Evolutionary conservation across 2,888 invertebrate species (phyloP), one percentile per base, ranked within the genome.

Genomic region (Tenthredo scrophulariae): DNA sequence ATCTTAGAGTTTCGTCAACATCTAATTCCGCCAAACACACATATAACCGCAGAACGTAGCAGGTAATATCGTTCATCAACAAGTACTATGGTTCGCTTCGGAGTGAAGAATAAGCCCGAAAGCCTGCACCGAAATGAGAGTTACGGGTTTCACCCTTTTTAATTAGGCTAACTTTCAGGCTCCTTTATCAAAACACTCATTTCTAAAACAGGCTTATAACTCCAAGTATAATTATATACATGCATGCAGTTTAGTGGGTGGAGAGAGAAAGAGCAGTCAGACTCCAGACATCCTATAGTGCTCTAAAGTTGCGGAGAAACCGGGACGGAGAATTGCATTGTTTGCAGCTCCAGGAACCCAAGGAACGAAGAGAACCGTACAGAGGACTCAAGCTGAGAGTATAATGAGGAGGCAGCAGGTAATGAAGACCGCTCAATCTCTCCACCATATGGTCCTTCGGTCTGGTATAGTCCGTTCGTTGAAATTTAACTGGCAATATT

Each of bases 361-460:
- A 15, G 26, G 22, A 80, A 58, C 80, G 6, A 22, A 54, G 54
- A 75, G 43, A 26, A 75, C 70, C 70, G 70, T n/a, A 29, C 54
- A 85, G 84, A 87, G 88, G 85, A 87, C 88, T 90, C 91, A 90
- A 89, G 90, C 91, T 91, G 90, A 89, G 91, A 91, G 88, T 87
- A 90, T 91, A 91, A 91, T 90, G 91, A 91, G 91, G 90, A 88
- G 88, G 85, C 89, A 87, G 90, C 90, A 90, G 88, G 90, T 91
- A 91, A 91, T 88, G 91, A 91, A 91, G 91, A 91, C 89, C 89
- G 90, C 89, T 91, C 91, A 90, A 91, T 91, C 90, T 90, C 88
- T 87, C 87, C 83, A 86, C 88, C 88, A 86, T 89, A 86, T 86
- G 85, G 86, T 87, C 85, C 87, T 58, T 54, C 83, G 50, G 62